These are phyloP conservation scores for Falco peregrinus DNA, from an alignment of 2,797 vertebrate genomes.

Conservation along the genomic window DNA sequence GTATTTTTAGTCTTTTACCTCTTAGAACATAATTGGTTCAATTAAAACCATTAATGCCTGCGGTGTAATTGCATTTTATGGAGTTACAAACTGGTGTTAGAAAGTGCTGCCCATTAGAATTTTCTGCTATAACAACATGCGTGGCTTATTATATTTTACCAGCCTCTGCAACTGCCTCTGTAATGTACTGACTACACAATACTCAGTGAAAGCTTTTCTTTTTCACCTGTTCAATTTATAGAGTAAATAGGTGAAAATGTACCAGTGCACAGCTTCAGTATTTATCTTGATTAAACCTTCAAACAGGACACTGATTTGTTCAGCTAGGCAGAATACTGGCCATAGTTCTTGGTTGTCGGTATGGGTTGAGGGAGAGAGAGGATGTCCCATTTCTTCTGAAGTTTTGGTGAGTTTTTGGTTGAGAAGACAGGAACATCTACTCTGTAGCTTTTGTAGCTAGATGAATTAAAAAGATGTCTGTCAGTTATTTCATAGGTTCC, in stretches of 20 bases:
- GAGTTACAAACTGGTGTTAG: constrained; percentile 2
- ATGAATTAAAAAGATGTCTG: not conserved
- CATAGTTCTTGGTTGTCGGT: not conserved
- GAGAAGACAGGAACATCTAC: not conserved
- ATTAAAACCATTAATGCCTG: constrained; percentile 58
- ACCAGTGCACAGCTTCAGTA: not conserved
- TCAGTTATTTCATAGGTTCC: not conserved
- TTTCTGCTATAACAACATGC: not conserved
- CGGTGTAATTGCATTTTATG: constrained; percentile 46
- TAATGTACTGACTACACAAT: not conserved
- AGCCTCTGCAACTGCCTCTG: not conserved
- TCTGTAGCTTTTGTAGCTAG: not conserved
- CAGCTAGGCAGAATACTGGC: not conserved
- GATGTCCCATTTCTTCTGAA: not conserved
- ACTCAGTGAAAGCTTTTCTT: not conserved
- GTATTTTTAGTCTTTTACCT: constrained; percentile 49
- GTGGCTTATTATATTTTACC: constrained; percentile 15
- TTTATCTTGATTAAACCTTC: not conserved
- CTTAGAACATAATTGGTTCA: constrained; percentile 36
- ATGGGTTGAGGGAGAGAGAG: not conserved
- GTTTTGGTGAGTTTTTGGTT: not conserved
- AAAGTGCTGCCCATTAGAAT: constrained; percentile 27
- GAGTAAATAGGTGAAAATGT: not conserved
- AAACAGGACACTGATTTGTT: not conserved
- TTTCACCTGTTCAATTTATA: not conserved